Percentiles rank a stretch among this genome's conserved stretches.
These are phyloP conservation scores for Callipepla squamata DNA, from an alignment of 2,113 vertebrate genomes.

Conservation along the genomic window DNA sequence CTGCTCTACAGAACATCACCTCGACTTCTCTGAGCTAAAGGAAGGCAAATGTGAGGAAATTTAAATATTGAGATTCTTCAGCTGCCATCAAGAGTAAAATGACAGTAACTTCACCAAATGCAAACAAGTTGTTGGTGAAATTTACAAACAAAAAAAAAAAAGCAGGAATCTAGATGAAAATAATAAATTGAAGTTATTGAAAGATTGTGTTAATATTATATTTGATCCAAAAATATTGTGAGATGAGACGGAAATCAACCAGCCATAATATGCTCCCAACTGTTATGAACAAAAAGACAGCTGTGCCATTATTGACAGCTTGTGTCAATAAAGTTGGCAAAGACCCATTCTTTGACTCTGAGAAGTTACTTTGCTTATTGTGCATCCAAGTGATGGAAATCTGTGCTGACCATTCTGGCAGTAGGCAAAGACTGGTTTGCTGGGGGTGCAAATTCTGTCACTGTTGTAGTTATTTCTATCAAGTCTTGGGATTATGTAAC, in stretches of 20 bases:
- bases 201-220: background rate
- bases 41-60: background rate
- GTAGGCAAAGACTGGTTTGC: background rate
- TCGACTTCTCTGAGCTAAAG: background rate
- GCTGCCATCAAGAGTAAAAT: background rate
- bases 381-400: background rate
- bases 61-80: background rate
- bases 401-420: background rate
- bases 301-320: background rate
- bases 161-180: background rate
- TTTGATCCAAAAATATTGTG: background rate
- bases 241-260: background rate
- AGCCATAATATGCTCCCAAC: background rate
- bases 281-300: background rate
- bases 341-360: background rate
- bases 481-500: background rate
- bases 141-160: background rate
- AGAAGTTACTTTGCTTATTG: background rate
- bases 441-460: background rate
- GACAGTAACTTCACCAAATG: background rate
- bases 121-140: background rate
- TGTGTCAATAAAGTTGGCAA: background rate
- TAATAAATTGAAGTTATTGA: background rate
- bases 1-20: constrained; percentile 30
- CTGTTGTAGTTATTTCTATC: background rate